phyloP scores from a whole-genome alignment of 2,888 invertebrate genomes.

The Nemapogon koenigi region DNA sequence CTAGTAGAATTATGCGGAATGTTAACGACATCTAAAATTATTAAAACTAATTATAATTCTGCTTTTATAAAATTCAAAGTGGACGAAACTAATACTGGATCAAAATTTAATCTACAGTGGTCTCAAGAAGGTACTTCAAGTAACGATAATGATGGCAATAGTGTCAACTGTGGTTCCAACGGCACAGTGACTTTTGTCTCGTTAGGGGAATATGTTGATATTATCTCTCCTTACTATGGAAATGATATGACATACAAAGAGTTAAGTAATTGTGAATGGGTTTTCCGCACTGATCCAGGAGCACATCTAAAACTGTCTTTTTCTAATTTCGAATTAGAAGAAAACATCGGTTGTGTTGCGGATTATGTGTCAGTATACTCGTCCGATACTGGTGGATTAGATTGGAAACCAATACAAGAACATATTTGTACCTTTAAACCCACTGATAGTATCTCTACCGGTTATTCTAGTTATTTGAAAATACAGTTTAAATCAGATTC shows the following conservation, averaged over 20 bases:
- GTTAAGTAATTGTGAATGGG: conserved; percentile 75
- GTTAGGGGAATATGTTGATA: conserved; percentile 21
- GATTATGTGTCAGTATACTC: conserved; percentile 71
- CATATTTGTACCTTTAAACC: conserved; percentile 51
- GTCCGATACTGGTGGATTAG: conserved; percentile 42
- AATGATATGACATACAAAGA: conserved; percentile 69
- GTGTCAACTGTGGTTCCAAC: conserved; percentile 42
- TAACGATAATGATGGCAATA: conserved; percentile 13
- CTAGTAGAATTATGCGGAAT: conserved; percentile 65
- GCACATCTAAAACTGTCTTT: conserved; percentile 69
- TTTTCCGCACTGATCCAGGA: conserved; percentile 65
- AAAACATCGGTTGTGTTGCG: conserved; percentile 52
- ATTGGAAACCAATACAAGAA: conserved; percentile 61
- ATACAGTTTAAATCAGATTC: conserved; percentile 72
- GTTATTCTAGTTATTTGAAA: conserved; percentile 64
- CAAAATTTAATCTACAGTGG: conserved; percentile 39
- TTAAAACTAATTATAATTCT: conserved; percentile 67
- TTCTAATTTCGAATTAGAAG: conserved; percentile 66
- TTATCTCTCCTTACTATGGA: conserved; percentile 81
- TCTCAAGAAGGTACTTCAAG: conserved; percentile 20
- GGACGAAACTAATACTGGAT: conserved; percentile 45
- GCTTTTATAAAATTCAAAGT: conserved; percentile 63
- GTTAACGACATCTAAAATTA: conserved; percentile 23
- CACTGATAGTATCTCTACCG: conserved; percentile 31
- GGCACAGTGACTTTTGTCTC: conserved; percentile 25